phyloP scores from a whole-genome alignment of 2,797 vertebrate species.

The Myotis findleyi region DNA sequence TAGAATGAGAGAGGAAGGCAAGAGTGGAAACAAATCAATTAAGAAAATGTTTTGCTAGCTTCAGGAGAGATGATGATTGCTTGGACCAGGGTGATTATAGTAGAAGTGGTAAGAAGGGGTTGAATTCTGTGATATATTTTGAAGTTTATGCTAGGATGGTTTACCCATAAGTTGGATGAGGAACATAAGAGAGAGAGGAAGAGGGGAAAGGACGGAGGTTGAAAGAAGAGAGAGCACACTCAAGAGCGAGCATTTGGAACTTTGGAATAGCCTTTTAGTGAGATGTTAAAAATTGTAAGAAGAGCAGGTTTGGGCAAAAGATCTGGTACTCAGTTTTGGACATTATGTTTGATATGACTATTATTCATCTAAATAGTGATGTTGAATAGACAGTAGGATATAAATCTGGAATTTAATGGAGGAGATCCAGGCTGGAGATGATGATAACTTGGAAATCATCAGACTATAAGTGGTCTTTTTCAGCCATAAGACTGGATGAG shows the following conservation, averaged over 20 bases:
- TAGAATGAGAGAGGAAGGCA: not conserved
- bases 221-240: not conserved
- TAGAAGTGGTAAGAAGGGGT: not conserved
- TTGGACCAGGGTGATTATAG: not conserved
- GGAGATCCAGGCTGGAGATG: not conserved
- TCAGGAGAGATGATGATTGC: not conserved
- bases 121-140: constrained; percentile 33
- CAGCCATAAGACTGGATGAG: not conserved
- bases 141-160: not conserved
- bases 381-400: not conserved
- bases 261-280: not conserved
- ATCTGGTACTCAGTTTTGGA: not conserved
- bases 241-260: not conserved
- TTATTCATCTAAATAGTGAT: not conserved
- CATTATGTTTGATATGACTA: constrained; percentile 7
- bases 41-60: not conserved
- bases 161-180: not conserved
- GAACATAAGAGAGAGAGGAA: not conserved
- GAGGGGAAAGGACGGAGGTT: not conserved
- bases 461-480: constrained; percentile 32
- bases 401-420: constrained; percentile 17
- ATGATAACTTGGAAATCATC: constrained; percentile 17
- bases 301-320: not conserved
- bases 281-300: not conserved
- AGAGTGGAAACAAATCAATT: constrained; percentile 8